Evolutionary conservation across 2,888 invertebrate genomes (phyloP), one percentile per base, ranked within the genome.

Genomic region (Nematopogon swammerdamellus): DNA sequence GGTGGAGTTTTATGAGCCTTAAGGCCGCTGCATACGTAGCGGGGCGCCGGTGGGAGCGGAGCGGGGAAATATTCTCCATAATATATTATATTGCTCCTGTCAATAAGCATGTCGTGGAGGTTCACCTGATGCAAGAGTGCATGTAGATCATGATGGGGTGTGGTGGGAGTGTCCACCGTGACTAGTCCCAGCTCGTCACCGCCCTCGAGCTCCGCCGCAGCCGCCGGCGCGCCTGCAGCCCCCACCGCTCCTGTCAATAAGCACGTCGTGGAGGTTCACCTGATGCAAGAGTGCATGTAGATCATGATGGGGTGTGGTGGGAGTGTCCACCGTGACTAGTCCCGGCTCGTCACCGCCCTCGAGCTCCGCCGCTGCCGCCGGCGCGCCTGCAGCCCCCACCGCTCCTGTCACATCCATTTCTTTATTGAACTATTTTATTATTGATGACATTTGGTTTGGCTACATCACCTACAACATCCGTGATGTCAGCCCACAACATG

Each of bases 121-220:
- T 36, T 62, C 52, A 85, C 86, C 69, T 88, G 85, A 60, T 87
- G 86, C n/a, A 92, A 68, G 36, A 92, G 66, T 43, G 86, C 83
- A 56, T 86, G 74, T 48, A 92, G 69, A 67, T 92, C 87, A 52
- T 82, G 83, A 58, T 85, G 83, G 1, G 91, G 88, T 45, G 83
- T 77, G 6, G 85, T 84, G 1, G 92, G 91, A 0, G 88, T 86
- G 57, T 92, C 92, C 17, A 90, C 88, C 36, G 84, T 83, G 0
- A 92, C 87, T 6, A 89, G 81, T 60, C 90, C 91, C 1, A 87
- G 86, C 61, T 91, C 91, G 57, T 90, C 87, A 1, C 88, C 89
- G 1, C 87, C 90, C 65, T 92, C 92, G n/a, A 92, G 84, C 66
- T 92, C 92, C 0, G 92, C 92, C 1, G 86, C 87, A 4, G 89